Evolutionary conservation across 2,888 invertebrate species (phyloP).

Genomic region (Oscheius sp.): DNA sequence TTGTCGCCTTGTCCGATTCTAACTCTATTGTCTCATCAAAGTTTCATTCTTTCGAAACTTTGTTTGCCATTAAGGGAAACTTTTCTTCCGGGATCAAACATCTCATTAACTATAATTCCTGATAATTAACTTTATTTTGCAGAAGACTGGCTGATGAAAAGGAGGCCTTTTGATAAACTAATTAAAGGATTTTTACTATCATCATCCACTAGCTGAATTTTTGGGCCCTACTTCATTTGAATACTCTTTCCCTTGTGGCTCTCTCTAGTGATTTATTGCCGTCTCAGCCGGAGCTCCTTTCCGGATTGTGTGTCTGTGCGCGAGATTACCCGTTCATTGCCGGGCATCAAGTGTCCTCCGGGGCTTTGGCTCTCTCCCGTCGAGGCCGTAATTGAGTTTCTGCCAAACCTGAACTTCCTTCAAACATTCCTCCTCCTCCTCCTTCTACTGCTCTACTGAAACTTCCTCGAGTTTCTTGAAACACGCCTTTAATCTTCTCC

Average conservation of each 20-base stretch:
- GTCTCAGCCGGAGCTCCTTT: not conserved
- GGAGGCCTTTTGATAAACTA: too few species aligned
- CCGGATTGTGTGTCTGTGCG: constrained; percentile 15
- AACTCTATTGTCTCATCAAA: constrained; percentile 8
- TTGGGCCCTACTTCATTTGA: not conserved
- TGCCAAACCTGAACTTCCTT: constrained; percentile 1
- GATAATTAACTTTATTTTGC: too few species aligned
- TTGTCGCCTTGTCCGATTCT: constrained; percentile 1
- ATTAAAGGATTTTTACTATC: too few species aligned
- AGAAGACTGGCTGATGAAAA: too few species aligned
- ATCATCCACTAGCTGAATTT: too few species aligned
- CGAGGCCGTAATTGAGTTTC: constrained; percentile 22
- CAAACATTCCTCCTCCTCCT: too few species aligned
- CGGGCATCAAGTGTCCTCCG: constrained; percentile 29
- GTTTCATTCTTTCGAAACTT: constrained; percentile 9
- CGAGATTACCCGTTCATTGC: constrained; percentile 25
- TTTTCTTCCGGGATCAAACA: too few species aligned
- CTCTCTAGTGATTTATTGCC: constrained; percentile 4
- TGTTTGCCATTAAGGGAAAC: not conserved
- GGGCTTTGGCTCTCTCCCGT: constrained; percentile 10
- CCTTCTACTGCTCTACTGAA: not conserved
- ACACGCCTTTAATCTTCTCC: not conserved
- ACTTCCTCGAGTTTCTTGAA: not conserved
- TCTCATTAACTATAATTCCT: too few species aligned
- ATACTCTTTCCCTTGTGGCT: not conserved